Conservation (phyloP, 2,113 vertebrate genomes). For the Desmodus rotundus region DNA sequence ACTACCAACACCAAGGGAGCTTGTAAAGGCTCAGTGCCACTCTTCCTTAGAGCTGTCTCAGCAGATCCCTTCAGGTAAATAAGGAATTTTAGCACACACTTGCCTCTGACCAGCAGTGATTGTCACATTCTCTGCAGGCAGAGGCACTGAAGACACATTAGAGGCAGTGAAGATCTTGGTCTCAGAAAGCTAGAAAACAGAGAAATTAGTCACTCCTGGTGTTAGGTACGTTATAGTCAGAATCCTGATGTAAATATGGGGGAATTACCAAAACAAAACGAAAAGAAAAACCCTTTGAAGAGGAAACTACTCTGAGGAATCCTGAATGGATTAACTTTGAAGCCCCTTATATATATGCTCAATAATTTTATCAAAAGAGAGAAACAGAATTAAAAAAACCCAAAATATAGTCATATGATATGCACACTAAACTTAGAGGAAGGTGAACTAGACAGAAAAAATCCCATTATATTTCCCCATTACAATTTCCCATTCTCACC, state of each 20-base stretch:
- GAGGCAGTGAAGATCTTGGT: slow-evolving; percentile 99
- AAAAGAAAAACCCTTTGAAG: background rate
- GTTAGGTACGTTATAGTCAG: background rate
- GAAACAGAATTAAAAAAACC: background rate
- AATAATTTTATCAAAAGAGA: slow-evolving; percentile 1
- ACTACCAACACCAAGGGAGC: background rate
- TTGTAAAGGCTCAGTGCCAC: background rate
- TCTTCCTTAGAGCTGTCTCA: background rate
- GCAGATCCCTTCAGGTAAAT: background rate
- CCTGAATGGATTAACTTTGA: background rate
- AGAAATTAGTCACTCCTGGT: background rate
- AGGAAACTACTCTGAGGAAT: slow-evolving; percentile 5
- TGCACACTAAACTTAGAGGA: background rate
- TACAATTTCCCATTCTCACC: background rate
- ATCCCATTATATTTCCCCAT: background rate
- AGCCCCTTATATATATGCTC: background rate
- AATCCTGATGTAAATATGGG: background rate
- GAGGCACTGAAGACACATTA: slow-evolving; percentile 91
- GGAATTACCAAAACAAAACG: background rate
- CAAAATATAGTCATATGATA: background rate
- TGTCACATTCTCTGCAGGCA: slow-evolving; percentile 95
- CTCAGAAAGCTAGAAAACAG: slow-evolving; percentile 90
- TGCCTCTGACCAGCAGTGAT: slow-evolving; percentile 98
- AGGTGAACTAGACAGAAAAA: background rate
- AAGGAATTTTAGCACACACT: background rate